A percentile compares a stretch with the other conserved stretches of the same genome.
Evolutionary conservation across 1,140 invertebrate species (phyloP).

Genomic region (Platorchestia sp.): DNA sequence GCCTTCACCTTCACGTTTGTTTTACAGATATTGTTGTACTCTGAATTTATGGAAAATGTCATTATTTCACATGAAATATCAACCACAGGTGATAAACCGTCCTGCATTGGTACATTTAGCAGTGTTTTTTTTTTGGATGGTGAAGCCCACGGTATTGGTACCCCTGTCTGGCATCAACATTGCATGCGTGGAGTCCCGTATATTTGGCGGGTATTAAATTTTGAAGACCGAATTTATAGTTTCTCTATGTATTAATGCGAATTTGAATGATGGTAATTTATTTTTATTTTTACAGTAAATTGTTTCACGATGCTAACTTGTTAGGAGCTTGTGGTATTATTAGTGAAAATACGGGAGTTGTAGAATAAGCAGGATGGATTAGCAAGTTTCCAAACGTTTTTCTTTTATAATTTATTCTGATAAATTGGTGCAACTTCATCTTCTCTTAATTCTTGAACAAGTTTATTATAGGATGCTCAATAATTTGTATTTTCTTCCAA

Average conservation of each 20-base stretch:
- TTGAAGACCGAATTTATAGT: not conserved
- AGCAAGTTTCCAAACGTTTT: not conserved
- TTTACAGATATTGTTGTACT: not conserved
- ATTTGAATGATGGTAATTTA: not conserved
- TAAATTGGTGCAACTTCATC: not conserved
- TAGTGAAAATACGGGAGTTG: not conserved
- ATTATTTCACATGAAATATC: not conserved
- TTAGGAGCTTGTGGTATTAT: not conserved
- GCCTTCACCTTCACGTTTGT: not conserved
- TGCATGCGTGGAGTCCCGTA: slow-evolving; percentile 45
- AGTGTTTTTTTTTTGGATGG: not conserved
- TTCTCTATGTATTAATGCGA: not conserved
- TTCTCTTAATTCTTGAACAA: not conserved
- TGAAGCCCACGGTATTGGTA: not conserved
- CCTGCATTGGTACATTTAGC: not conserved
- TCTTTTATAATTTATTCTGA: not conserved
- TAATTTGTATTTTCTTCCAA: not conserved
- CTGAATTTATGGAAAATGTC: not conserved
- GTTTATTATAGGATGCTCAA: not conserved
- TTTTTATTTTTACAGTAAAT: not conserved
- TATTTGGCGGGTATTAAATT: slow-evolving; percentile 35
- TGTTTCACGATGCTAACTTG: not conserved
- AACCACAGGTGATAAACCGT: not conserved
- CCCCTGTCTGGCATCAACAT: slow-evolving; percentile 45
- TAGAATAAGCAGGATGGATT: not conserved